Base-by-base conservation (phyloP, 1,140 invertebrate species). In the Babylonia areolata region DNA sequence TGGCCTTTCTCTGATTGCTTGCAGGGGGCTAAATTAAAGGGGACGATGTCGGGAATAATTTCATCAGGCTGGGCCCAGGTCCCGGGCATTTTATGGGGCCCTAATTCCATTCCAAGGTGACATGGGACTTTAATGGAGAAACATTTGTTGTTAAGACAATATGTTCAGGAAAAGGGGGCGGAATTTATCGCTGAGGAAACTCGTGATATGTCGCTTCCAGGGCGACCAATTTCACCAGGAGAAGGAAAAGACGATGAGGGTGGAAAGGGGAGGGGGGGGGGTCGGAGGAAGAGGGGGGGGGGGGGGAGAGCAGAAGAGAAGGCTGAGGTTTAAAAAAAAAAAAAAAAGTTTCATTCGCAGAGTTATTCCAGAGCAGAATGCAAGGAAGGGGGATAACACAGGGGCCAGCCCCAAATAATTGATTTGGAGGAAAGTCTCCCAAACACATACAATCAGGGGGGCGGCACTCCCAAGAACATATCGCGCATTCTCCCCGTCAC, bases 71-170 rank as follows among this genome's bases (percentile, higher is more conserved):
- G 69, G 69, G 20, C 23, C 85, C 31, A 42, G 69, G 82, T 35
- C 54, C 81, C 80, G 71, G 78, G 80, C 85, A 40, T 81, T 86
- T 86, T 75, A 82, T 86, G 80, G n/a, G 40, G 39, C 75, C n/a
- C 69, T 86, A 86, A 86, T 86, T 81, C 81, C 85, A 86, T 86
- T 86, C 69, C 75, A 31, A 28, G 69, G n/a, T 71, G 71, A 86
- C 85, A 86, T 82, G 85, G 85, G 79, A 86, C 79, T 86, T 82
- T 86, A 86, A 86, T 83, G 79, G 85, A 64, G 85, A 86, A 82
- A 82, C 85, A 77, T 81, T 77, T 75, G 64, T 81, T 86, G 85
- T 86, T 82, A 86, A 81, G 85, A 86, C 85, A 86, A 86, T 86
- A 86, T 86, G 85, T 83, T 86, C 80, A 42, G n/a, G 40, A 81